phyloP scores from a whole-genome alignment of 1,140 invertebrate genomes.

The Lysiphlebus fabarum region DNA sequence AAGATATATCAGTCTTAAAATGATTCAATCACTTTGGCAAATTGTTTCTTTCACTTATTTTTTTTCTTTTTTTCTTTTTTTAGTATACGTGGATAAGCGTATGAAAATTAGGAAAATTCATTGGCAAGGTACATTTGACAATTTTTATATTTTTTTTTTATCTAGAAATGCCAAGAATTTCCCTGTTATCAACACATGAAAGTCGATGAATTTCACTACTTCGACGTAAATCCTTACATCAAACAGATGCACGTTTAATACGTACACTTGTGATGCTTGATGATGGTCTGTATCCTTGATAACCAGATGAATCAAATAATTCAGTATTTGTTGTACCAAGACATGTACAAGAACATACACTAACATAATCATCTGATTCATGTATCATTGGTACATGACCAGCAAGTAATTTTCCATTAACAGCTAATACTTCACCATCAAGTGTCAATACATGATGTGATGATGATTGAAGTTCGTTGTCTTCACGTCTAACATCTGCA shows the following conservation, averaged over 20 bases:
- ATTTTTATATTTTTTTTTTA: background rate
- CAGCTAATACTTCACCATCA: slow-evolving; percentile 78
- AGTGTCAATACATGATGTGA: slow-evolving; percentile 73
- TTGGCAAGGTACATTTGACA: no score
- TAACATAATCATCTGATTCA: slow-evolving; percentile 60
- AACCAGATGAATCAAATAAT: slow-evolving; percentile 45
- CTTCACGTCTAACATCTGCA: slow-evolving; percentile 81
- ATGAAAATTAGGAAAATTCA: no score
- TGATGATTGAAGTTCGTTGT: slow-evolving; percentile 73
- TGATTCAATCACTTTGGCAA: no score
- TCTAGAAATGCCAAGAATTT: slow-evolving; percentile 44
- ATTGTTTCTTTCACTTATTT: no score
- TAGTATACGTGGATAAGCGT: no score
- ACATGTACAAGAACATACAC: slow-evolving; percentile 72
- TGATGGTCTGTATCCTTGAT: slow-evolving; percentile 49
- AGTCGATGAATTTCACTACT: slow-evolving; percentile 51
- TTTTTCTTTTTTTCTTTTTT: no score
- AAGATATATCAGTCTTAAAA: no score
- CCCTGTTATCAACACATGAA: slow-evolving; percentile 43
- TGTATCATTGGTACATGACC: slow-evolving; percentile 58
- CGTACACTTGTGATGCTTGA: slow-evolving; percentile 46
- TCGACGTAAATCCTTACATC: slow-evolving; percentile 54
- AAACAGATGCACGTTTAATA: slow-evolving; percentile 53
- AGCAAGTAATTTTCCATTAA: slow-evolving; percentile 64
- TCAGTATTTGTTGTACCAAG: slow-evolving; percentile 50